Base-by-base conservation (phyloP, 2,797 vertebrate genomes). In the Antennarius maculatus region DNA sequence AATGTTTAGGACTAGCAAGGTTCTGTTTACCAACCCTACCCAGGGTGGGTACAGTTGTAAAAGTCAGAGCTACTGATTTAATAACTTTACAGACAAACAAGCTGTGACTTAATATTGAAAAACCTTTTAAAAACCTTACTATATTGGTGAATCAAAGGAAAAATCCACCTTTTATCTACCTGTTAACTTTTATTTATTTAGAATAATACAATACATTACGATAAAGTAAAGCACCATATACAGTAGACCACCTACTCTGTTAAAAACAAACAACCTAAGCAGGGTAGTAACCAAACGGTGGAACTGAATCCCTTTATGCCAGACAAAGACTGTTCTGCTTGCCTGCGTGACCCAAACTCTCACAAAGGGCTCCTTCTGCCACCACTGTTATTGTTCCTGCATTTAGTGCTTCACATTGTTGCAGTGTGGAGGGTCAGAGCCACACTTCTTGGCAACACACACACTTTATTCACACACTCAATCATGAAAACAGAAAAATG, bases 321-420 rank as follows among this genome's bases (percentile, higher is more conserved):
- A 62, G 72, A 87, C 81, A 85, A 87, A 86, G 80, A 63, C 74
- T 81, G 75, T 83, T 84, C 81, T 87, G 83, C 74, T 81, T 82
- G 63, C 66, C 68, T 82, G 75, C 84, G 66, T 80, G 74, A 77
- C 77, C 79, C 60, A 81, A 70, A 76, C 59, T 66, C 37, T 79
- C 83, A 92, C 90, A 92, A 91, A 90, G 82, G 88, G 61, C 79
- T 81, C 86, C 82, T 83, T 92, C 89, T 91, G 79, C 76, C 81
- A 81, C 65, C 48, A 65, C 79, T 71, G 86, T 88, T 65, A 89
- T 92, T 92, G 90, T 91, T 82, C 81, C 65, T 68, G 71, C 39
- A 70, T 83, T 81, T 79, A 83, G 61, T 82, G 77, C 77, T 71
- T 82, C 80, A 80, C 67, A 76, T 73, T 87, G 83, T 82, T 53